Evolutionary conservation across 2,888 invertebrate genomes (phyloP), one percentile per base, ranked within the genome.

Genomic region (Caenorhabditis uteleia): DNA sequence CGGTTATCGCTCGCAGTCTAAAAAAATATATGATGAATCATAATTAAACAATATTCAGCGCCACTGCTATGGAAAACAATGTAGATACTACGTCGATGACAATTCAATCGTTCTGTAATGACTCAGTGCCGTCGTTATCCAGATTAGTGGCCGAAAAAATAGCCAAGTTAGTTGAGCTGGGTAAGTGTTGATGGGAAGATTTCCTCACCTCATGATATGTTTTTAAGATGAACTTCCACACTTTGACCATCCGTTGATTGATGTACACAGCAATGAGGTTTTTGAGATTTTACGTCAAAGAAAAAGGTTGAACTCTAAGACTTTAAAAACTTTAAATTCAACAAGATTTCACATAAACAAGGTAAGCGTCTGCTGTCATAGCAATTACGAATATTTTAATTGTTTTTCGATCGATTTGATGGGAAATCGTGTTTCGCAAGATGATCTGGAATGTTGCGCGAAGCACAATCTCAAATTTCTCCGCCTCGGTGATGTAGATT

Each of bases 41-140:
- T 29, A 6, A 12, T 8, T 6, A 8, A 29, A 29, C 6, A 29
- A 29, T 12, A 29, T 6, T 8, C 5, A 8, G 21, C 18, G 20
- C 8, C 42, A 42, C 20, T 50, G 58, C 54, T 58, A 65, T 65
- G 58, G 59, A 65, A 56, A 54, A 59, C 36, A 55, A 65, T 65
- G 65, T 51, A 59, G 64, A 54, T 12, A 29, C 33, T 20, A 48
- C 46, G 47, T 18, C 47, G 31, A 46, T 38, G 47, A 27, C 16
- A 26, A 20, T 25, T 14, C 34, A 46, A 34, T 16, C 33, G n/a
- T 18, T 31, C 27, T 18, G 27, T n/a, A 38, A 36, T 23, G 44
- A 47, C 29, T 33, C 47, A 33, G 49, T 64, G 26, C 64, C 64
- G 45, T 33, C 45, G 21, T 59, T 65, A 8, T 44, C 65, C 2